Evolutionary conservation across 2,888 invertebrate species (phyloP).

Genomic region (Synanthedon vespiformis): DNA sequence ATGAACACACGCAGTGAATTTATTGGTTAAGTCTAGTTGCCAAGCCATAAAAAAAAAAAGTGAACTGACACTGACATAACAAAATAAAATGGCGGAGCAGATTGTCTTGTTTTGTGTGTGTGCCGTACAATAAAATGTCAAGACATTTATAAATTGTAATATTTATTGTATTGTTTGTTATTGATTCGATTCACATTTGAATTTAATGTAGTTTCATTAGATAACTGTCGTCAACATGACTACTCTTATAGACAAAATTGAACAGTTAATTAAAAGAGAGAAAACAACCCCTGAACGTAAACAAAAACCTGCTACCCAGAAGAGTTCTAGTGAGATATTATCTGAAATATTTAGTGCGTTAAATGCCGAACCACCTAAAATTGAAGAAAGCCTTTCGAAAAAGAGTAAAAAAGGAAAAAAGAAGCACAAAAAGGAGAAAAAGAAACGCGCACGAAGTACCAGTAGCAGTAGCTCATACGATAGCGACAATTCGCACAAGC

Average conservation of each 20-base stretch:
- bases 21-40: too few relatives aligned
- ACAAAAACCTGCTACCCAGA: slow-evolving; percentile 56
- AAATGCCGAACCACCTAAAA: slow-evolving; percentile 77
- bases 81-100: too few relatives aligned
- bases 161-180: too few relatives aligned
- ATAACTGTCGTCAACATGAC: slow-evolving; percentile 27
- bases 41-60: too few relatives aligned
- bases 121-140: too few relatives aligned
- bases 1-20: too few relatives aligned
- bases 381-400: slow-evolving; percentile 46
- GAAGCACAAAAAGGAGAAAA: slow-evolving; percentile 74
- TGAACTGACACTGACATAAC: too few relatives aligned
- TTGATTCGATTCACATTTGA: too few relatives aligned
- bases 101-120: too few relatives aligned
- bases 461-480: slow-evolving; percentile 48
- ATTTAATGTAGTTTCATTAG: too few relatives aligned
- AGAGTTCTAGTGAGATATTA: slow-evolving; percentile 83
- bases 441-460: slow-evolving; percentile 54
- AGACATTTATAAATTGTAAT: too few relatives aligned
- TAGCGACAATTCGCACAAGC: slow-evolving; percentile 65
- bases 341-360: slow-evolving; percentile 85
- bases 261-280: slow-evolving; percentile 54
- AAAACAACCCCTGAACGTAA: slow-evolving; percentile 56
- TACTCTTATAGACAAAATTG: slow-evolving; percentile 56
- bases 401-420: slow-evolving; percentile 70